phyloP scores from a whole-genome alignment of 2,797 vertebrate species.

The Sibirionetta formosa region DNA sequence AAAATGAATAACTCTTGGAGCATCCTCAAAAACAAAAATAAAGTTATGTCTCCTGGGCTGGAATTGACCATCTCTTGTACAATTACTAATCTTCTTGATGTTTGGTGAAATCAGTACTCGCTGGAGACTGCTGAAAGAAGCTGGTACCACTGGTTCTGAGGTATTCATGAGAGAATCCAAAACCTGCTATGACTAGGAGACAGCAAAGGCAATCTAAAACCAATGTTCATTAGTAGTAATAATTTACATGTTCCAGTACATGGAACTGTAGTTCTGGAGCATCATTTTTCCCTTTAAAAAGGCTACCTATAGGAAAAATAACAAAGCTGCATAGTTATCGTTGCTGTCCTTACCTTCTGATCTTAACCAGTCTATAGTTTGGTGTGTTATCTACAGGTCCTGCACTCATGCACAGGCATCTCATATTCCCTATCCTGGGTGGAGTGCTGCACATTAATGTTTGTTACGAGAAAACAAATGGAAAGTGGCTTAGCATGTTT shows the following conservation, averaged over 20 bases:
- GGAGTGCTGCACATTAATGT: neutral
- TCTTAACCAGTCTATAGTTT: neutral
- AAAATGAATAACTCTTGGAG: neutral
- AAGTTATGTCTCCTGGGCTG: neutral
- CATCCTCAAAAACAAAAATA: neutral
- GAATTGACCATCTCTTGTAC: neutral
- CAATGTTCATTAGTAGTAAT: neutral
- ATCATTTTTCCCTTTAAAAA: neutral
- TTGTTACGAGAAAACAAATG: neutral
- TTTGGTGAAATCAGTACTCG: neutral
- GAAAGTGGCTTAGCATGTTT: constrained; percentile 3
- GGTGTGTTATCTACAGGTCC: neutral
- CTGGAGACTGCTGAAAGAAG: neutral
- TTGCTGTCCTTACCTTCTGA: neutral
- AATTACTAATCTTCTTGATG: neutral
- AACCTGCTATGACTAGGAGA: constrained; percentile 22
- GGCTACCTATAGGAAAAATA: neutral
- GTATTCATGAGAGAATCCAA: neutral
- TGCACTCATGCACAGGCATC: neutral
- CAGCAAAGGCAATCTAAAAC: neutral
- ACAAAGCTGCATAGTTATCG: neutral
- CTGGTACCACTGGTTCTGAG: neutral
- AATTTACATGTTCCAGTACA: neutral
- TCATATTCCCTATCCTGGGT: neutral
- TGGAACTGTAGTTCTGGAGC: neutral